A percentile compares a stretch with the other conserved stretches of the same genome.
Evolutionary conservation across 2,113 vertebrate genomes (phyloP).

Genomic region (Aphyosemion australe): DNA sequence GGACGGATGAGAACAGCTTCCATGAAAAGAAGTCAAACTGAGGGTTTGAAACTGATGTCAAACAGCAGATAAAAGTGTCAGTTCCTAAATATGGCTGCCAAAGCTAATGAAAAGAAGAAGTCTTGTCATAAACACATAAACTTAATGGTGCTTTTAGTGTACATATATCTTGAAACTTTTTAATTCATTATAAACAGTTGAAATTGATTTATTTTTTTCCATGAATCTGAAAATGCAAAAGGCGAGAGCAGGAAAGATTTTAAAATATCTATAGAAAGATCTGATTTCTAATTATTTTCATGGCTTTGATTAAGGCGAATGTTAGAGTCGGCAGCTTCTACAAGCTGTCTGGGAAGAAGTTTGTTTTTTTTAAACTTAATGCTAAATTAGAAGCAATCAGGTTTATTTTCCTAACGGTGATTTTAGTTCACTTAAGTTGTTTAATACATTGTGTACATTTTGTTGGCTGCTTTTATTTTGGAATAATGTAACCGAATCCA

Average conservation of each 20-base stretch:
- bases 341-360: constrained; percentile 15
- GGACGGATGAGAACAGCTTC: constrained; percentile 2
- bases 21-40: constrained; percentile 17
- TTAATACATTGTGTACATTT: constrained; percentile 36
- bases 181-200: constrained; percentile 19
- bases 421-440: constrained; percentile 15
- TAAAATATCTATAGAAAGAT: constrained; percentile 28
- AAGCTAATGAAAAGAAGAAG: constrained; percentile 35
- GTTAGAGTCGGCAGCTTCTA: constrained; percentile 24
- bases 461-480: constrained; percentile 19
- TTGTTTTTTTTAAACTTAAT: constrained; percentile 56
- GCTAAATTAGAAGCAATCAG: constrained; percentile 6
- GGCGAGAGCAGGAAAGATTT: constrained; percentile 18
- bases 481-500: constrained; percentile 19
- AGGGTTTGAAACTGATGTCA: constrained; percentile 18
- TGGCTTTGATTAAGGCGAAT: constrained; percentile 32
- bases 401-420: constrained; percentile 19
- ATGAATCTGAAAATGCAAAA: constrained; percentile 22
- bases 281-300: constrained; percentile 17
- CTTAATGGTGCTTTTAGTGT: constrained; percentile 59
- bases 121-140: constrained; percentile 35
- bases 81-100: constrained; percentile 25
- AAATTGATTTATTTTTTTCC: constrained; percentile 35
- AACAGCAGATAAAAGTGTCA: constrained; percentile 29
- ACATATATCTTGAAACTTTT: constrained; percentile 25